phyloP scores from a whole-genome alignment of 1,140 invertebrate species.

The Aphis gossypii region DNA sequence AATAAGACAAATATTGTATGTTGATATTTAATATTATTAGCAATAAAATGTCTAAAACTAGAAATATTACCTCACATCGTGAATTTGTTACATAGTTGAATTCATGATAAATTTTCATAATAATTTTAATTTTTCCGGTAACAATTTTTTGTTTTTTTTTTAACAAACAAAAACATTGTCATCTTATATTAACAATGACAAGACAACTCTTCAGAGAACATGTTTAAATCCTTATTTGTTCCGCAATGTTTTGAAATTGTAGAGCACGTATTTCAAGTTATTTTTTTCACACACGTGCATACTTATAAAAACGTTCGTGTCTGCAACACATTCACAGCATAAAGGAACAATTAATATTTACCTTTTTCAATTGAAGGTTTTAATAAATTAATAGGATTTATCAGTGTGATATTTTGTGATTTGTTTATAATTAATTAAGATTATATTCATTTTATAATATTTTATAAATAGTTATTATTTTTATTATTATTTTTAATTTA shows the following conservation, averaged over 20 bases:
- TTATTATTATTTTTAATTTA: neutral
- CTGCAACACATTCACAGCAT: neutral
- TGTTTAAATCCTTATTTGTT: neutral
- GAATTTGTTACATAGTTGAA: neutral
- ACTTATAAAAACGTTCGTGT: conserved; percentile 32
- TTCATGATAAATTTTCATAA: neutral
- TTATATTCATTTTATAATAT: neutral
- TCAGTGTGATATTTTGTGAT: neutral
- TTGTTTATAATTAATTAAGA: neutral
- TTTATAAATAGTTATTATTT: neutral
- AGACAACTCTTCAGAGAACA: neutral
- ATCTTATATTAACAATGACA: neutral
- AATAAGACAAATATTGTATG: neutral
- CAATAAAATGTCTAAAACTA: neutral
- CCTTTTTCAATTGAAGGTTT: neutral
- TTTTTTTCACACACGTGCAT: conserved; percentile 2
- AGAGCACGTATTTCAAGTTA: conserved; percentile 35
- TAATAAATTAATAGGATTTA: neutral
- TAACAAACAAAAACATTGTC: neutral
- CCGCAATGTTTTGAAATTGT: conserved; percentile 23
- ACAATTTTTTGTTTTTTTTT: conserved; percentile 10
- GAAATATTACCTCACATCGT: neutral
- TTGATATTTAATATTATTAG: neutral
- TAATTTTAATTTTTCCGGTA: neutral
- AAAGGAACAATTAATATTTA: conserved; percentile 21